These are phyloP conservation scores for Tetragonula carbonaria DNA, from an alignment of 2,888 invertebrate genomes.

Conservation along the genomic window DNA sequence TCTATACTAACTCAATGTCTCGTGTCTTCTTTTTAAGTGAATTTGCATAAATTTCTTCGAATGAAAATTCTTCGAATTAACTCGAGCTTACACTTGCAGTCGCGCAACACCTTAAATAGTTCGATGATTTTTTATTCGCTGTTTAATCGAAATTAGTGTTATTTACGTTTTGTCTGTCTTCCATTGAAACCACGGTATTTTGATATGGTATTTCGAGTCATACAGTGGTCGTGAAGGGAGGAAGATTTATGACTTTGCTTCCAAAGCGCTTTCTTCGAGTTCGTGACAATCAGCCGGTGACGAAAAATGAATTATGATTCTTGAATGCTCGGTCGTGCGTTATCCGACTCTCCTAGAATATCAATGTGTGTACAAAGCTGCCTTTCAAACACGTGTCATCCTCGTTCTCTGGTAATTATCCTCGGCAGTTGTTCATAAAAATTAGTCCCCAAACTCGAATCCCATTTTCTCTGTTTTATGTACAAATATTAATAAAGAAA, in stretches of 20 bases:
- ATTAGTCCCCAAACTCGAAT: too few species aligned
- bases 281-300: slow-evolving; percentile 12
- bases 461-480: too few species aligned
- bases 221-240: not conserved
- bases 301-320: slow-evolving; percentile 29
- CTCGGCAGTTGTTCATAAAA: not conserved
- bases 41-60: too few species aligned
- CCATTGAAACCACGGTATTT: not conserved
- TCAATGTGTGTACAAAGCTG: not conserved
- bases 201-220: not conserved
- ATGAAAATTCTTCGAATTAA: too few species aligned
- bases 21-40: too few species aligned
- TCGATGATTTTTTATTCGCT: not conserved
- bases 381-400: not conserved
- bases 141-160: not conserved
- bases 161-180: not conserved
- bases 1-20: too few species aligned
- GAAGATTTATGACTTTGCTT: slow-evolving; percentile 18
- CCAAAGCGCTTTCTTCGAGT: not conserved
- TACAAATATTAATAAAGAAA: too few species aligned
- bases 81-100: not conserved
- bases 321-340: not conserved
- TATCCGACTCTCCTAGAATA: not conserved
- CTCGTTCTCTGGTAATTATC: not conserved
- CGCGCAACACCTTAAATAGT: not conserved